phyloP scores from a whole-genome alignment of 1,140 invertebrate species.

The Atta colombica region DNA sequence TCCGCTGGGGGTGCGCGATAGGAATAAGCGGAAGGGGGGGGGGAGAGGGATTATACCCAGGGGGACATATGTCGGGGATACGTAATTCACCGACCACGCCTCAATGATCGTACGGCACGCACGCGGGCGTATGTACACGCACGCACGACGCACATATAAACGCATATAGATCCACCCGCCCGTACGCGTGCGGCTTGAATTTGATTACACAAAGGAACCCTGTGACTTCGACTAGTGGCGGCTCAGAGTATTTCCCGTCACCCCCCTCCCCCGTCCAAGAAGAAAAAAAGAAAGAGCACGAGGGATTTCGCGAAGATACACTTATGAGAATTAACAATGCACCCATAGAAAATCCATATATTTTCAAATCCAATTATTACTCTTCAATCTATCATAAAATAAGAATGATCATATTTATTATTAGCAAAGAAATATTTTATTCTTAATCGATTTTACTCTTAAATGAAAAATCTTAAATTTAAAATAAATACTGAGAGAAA shows the following conservation, averaged over 20 bases:
- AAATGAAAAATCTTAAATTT: too few relatives aligned
- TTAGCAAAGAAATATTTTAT: too few relatives aligned
- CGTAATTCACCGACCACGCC: conserved; percentile 78
- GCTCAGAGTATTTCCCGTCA: not conserved
- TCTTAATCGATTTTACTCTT: too few relatives aligned
- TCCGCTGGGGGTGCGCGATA: conserved; percentile 47
- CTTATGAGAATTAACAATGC: not conserved
- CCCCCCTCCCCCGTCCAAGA: not conserved
- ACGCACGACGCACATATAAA: not conserved
- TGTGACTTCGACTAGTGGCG: conserved; percentile 15
- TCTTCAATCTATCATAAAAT: too few relatives aligned
- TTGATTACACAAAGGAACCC: conserved; percentile 60
- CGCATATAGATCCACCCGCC: not conserved
- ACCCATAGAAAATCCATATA: too few relatives aligned
- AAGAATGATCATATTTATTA: too few relatives aligned
- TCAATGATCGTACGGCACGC: conserved; percentile 69
- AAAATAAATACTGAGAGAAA: too few relatives aligned
- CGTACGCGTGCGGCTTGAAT: conserved; percentile 61
- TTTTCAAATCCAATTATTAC: too few relatives aligned
- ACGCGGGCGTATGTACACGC: conserved; percentile 43
- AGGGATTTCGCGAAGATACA: conserved; percentile 1
- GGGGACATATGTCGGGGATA: conserved; percentile 66
- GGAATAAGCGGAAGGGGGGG: conserved; percentile 1
- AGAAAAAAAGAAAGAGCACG: not conserved
- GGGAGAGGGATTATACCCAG: not conserved